These are phyloP conservation scores for Paguma larvata DNA, from an alignment of 2,797 vertebrate species.

Conservation along the genomic window DNA sequence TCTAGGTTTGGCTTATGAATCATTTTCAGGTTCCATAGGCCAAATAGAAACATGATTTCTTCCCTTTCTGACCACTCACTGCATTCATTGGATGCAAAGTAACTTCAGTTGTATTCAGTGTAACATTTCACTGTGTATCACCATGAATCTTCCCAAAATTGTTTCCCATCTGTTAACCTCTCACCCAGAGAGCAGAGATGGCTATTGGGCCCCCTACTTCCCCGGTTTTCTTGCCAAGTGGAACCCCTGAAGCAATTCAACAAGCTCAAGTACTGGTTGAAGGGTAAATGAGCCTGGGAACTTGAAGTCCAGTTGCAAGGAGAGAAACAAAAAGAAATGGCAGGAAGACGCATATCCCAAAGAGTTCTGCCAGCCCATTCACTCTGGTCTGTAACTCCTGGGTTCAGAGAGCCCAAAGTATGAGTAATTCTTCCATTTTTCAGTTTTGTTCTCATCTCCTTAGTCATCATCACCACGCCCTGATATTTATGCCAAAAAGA, in stretches of 20 bases:
- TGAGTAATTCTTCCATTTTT: conserved; percentile 71
- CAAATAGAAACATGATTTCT: not conserved
- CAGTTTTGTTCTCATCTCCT: conserved; percentile 68
- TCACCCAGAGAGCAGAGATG: not conserved
- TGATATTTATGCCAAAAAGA: conserved; percentile 65
- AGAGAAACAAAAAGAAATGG: not conserved
- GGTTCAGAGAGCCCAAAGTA: not conserved
- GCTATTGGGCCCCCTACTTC: not conserved
- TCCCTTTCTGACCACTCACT: not conserved
- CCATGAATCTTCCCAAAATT: not conserved
- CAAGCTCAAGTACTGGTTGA: not conserved
- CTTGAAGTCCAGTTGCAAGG: not conserved
- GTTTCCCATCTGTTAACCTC: not conserved
- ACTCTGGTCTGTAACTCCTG: not conserved
- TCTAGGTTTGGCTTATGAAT: not conserved
- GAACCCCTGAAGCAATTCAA: not conserved
- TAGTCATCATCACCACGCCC: conserved; percentile 79
- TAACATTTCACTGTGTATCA: not conserved
- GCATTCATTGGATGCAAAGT: not conserved
- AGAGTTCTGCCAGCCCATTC: not conserved
- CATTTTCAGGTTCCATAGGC: not conserved
- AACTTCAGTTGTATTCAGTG: not conserved
- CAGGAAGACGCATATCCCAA: not conserved
- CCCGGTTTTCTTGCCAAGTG: not conserved
- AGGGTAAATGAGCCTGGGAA: not conserved